Conservation (phyloP, 2,113 vertebrate species). For the Aptenodytes patagonicus region DNA sequence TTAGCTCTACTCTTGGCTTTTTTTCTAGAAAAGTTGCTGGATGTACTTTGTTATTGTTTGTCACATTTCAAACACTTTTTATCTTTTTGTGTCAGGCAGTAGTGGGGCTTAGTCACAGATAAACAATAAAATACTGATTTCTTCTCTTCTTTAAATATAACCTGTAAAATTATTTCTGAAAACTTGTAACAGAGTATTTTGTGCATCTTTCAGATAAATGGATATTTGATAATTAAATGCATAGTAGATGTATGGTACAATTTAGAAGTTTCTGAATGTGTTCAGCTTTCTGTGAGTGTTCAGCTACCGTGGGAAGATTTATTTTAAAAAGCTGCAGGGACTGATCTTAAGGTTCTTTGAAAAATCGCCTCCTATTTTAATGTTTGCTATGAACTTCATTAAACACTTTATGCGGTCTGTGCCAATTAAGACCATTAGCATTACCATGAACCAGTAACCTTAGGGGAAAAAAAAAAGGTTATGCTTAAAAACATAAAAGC, state of each 20-base stretch:
- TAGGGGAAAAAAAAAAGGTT: background rate
- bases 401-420: background rate
- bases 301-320: background rate
- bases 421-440: constrained; percentile 23
- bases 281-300: background rate
- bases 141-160: background rate
- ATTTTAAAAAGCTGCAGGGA: background rate
- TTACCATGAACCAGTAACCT: background rate
- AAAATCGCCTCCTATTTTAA: background rate
- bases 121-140: background rate
- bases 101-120: background rate
- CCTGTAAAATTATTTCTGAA: background rate
- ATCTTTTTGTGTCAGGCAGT: background rate
- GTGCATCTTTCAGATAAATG: background rate
- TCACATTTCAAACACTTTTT: background rate
- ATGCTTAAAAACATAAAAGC: constrained; percentile 7
- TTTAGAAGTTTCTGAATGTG: background rate
- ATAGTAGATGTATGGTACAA: background rate
- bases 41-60: background rate
- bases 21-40: background rate
- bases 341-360: background rate
- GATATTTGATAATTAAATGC: background rate
- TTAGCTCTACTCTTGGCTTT: background rate
- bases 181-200: background rate
- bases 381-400: background rate